Conservation (phyloP, 2,888 invertebrate genomes). For the Trisateles emortualis region DNA sequence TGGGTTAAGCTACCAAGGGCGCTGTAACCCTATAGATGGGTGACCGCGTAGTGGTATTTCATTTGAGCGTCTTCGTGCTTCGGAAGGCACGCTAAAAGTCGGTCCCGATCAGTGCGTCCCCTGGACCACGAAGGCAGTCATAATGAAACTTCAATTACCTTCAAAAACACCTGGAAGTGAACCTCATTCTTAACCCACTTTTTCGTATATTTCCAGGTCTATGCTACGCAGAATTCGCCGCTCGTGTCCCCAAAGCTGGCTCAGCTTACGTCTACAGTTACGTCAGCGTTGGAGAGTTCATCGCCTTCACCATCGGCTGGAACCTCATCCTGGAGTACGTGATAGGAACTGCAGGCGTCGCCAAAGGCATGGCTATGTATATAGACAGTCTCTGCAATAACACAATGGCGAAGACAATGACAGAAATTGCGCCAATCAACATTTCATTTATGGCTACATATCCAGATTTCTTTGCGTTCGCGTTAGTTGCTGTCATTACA, state of each 20-base stretch:
- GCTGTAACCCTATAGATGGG: too few relatives aligned
- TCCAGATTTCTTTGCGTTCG: constrained; percentile 93
- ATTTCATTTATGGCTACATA: constrained; percentile 89
- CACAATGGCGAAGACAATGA: constrained; percentile 89
- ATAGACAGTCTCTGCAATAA: constrained; percentile 91
- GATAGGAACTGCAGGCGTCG: constrained; percentile 93
- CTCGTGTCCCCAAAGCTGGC: constrained; percentile 95
- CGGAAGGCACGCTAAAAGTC: too few relatives aligned
- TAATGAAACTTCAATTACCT: too few relatives aligned
- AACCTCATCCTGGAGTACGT: constrained; percentile 96
- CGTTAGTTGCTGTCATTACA: constrained; percentile 89
- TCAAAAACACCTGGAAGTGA: too few relatives aligned
- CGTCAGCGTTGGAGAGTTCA: constrained; percentile 96
- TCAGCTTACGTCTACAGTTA: constrained; percentile 97
- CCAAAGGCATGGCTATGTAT: constrained; percentile 92
- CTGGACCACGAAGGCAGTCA: neutral
- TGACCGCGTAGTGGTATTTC: too few relatives aligned
- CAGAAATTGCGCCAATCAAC: constrained; percentile 88
- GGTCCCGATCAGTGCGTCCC: too few relatives aligned
- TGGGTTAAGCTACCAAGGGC: too few relatives aligned
- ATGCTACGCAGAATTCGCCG: constrained; percentile 97
- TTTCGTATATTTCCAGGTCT: constrained; percentile 86
- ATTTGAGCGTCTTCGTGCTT: too few relatives aligned
- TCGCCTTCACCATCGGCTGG: constrained; percentile 97
- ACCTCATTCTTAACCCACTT: too few relatives aligned